Percentiles rank a stretch among this genome's conserved stretches.
Evolutionary conservation across 2,113 vertebrate genomes (phyloP).

Genomic region (Dermatemys mawii): DNA sequence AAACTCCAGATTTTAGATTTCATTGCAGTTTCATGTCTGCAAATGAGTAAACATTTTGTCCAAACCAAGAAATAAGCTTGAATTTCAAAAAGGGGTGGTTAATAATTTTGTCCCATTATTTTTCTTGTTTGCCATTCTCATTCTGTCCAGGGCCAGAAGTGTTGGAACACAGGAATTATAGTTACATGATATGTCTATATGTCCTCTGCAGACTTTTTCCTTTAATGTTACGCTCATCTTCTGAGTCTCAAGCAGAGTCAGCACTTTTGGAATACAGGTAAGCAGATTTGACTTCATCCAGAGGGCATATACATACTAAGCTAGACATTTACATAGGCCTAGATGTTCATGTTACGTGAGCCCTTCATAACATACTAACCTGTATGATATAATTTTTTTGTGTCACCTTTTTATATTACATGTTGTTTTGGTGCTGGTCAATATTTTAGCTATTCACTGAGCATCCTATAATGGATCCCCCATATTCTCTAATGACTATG

Average conservation of each 20-base stretch:
- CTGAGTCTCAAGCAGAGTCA: neutral
- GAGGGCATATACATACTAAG: neutral
- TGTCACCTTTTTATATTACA: neutral
- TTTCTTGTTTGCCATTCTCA: neutral
- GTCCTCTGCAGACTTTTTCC: neutral
- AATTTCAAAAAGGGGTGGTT: neutral
- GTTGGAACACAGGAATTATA: neutral
- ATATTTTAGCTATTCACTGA: neutral
- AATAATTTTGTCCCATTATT: neutral
- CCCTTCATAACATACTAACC: neutral
- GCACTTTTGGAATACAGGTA: neutral
- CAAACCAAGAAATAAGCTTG: neutral
- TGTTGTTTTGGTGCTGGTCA: neutral
- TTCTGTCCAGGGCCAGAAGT: neutral
- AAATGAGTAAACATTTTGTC: neutral
- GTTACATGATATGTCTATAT: neutral
- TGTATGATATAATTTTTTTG: neutral
- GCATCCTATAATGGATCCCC: neutral
- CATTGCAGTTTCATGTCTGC: neutral
- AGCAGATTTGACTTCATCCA: neutral
- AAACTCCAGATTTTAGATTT: neutral
- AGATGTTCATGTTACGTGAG: neutral
- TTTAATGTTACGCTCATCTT: conserved; percentile 4
- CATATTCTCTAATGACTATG: neutral
- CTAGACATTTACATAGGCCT: neutral